phyloP scores from a whole-genome alignment of 2,113 vertebrate genomes.

The Cyanoderma ruficeps region DNA sequence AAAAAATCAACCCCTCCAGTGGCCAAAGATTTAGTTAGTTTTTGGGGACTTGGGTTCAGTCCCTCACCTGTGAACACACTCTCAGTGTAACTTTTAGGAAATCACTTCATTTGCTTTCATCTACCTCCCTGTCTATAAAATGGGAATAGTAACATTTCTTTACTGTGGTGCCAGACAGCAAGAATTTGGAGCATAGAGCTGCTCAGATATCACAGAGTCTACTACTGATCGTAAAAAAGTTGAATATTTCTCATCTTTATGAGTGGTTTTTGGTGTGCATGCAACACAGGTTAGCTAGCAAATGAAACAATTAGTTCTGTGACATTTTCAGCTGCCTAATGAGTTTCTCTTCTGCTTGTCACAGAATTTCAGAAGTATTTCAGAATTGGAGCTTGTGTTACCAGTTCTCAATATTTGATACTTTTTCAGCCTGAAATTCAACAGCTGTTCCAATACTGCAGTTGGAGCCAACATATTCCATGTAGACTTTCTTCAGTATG shows the following conservation, averaged over 20 bases:
- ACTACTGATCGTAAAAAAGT: not conserved
- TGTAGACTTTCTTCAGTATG: slow-evolving; percentile 16
- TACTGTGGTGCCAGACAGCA: not conserved
- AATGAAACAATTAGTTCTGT: slow-evolving; percentile 46
- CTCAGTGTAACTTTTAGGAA: not conserved
- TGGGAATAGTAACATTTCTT: not conserved
- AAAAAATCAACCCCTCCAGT: not conserved
- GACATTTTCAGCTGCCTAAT: slow-evolving; percentile 58
- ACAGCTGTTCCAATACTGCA: slow-evolving; percentile 54
- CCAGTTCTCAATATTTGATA: slow-evolving; percentile 35
- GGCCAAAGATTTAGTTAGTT: not conserved
- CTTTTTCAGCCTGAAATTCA: slow-evolving; percentile 45
- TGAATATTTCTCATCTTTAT: not conserved
- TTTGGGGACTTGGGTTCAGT: not conserved
- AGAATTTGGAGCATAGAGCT: not conserved
- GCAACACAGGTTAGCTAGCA: slow-evolving; percentile 20
- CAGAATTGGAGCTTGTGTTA: slow-evolving; percentile 11
- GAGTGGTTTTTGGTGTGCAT: not conserved
- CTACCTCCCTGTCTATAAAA: not conserved
- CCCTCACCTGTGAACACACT: not conserved
- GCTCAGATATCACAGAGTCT: not conserved
- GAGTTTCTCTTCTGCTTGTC: slow-evolving; percentile 30
- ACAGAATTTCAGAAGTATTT: not conserved
- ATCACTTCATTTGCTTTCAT: not conserved
- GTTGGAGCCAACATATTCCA: slow-evolving; percentile 16